phyloP scores from a whole-genome alignment of 2,888 invertebrate species.

The Coleophora deauratella region DNA sequence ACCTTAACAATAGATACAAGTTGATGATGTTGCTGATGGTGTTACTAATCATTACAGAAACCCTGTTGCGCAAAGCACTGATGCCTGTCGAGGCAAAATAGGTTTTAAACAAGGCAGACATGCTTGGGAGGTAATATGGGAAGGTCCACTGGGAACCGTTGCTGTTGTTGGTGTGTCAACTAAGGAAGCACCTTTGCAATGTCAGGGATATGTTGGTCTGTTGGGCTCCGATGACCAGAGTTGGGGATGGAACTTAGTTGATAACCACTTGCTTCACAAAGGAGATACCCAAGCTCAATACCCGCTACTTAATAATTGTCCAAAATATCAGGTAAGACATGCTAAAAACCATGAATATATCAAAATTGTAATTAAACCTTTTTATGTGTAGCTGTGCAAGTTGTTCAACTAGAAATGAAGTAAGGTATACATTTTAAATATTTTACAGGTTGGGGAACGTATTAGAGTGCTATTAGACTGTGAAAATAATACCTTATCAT shows the following conservation, averaged over 20 bases:
- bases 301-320: constrained; percentile 95
- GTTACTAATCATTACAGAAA: constrained; percentile 76
- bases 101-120: constrained; percentile 94
- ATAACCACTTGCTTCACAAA: constrained; percentile 96
- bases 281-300: constrained; percentile 96
- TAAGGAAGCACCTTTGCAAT: constrained; percentile 93
- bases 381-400: too few relatives aligned
- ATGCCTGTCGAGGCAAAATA: constrained; percentile 92
- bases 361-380: background rate
- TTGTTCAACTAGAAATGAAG: background rate
- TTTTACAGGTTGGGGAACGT: constrained; percentile 91
- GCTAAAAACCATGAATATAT: too few relatives aligned
- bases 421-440: background rate
- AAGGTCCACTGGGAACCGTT: constrained; percentile 97
- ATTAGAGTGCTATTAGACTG: constrained; percentile 98
- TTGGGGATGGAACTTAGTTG: constrained; percentile 99
- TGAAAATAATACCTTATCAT: constrained; percentile 96
- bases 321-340: constrained; percentile 92
- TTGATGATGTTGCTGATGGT: constrained; percentile 5
- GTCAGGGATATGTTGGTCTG: constrained; percentile 95
- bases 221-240: constrained; percentile 97
- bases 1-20: too few relatives aligned
- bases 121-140: constrained; percentile 99
- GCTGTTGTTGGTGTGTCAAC: constrained; percentile 97
- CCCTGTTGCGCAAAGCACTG: constrained; percentile 98